These are phyloP conservation scores for Porites rus DNA, from an alignment of 92 coral and sea anemone species.

Conservation along the genomic window DNA sequence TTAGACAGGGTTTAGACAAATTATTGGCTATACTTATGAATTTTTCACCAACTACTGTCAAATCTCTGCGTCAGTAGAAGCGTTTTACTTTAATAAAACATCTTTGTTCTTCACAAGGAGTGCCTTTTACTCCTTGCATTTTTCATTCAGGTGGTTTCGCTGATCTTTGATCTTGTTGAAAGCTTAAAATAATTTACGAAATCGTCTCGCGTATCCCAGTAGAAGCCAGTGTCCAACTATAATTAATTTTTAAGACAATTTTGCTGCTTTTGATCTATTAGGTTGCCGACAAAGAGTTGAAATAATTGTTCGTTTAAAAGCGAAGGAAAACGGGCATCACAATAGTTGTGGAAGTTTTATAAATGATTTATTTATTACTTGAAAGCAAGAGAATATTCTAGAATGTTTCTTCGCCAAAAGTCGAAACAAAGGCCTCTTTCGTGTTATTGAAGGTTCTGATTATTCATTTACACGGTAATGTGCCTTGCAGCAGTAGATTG, in stretches of 20 bases:
- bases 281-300: background rate
- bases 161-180: conserved; percentile 28
- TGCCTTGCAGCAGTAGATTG: no score
- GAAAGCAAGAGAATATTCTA: conserved; percentile 1
- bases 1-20: background rate
- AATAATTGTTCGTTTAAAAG: background rate
- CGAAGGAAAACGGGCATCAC: background rate
- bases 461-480: no score
- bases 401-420: background rate
- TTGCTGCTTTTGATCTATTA: background rate
- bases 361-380: background rate
- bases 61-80: background rate
- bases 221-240: background rate
- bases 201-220: background rate
- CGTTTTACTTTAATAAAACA: background rate
- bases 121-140: background rate
- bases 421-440: background rate
- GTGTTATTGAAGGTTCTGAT: no score
- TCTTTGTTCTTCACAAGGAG: background rate
- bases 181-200: conserved; percentile 7
- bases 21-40: background rate
- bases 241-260: background rate
- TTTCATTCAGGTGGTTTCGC: conserved; percentile 2
- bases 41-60: background rate
- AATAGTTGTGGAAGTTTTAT: background rate